These are phyloP conservation scores for Anorthoa munda DNA, from an alignment of 2,888 invertebrate species.

Conservation along the genomic window DNA sequence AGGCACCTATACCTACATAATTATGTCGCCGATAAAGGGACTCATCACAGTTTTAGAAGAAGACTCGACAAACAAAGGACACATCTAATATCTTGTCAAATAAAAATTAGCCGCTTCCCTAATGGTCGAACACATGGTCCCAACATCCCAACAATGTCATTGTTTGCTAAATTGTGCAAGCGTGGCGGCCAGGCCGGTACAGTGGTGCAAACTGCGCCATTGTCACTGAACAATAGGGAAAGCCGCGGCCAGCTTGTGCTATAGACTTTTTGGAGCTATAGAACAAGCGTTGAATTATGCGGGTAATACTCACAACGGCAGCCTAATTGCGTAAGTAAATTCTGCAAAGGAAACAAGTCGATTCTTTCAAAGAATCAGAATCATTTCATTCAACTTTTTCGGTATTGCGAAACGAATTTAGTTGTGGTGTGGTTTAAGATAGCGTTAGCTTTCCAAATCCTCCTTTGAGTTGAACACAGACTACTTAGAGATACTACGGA, in stretches of 20 bases:
- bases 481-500: too few species aligned
- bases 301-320: too few species aligned
- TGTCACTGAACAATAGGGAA: constrained; percentile 88
- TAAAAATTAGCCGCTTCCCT: constrained; percentile 47
- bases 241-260: constrained; percentile 73
- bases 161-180: constrained; percentile 78
- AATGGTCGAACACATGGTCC: constrained; percentile 60
- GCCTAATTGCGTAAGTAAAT: too few species aligned
- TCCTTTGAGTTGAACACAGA: too few species aligned
- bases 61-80: constrained; percentile 1
- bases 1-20: too few species aligned
- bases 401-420: too few species aligned
- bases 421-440: too few species aligned
- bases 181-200: constrained; percentile 66
- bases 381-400: too few species aligned
- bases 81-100: constrained; percentile 17
- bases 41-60: not conserved
- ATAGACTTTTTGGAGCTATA: constrained; percentile 57
- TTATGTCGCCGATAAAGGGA: not conserved
- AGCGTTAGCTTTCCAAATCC: too few species aligned
- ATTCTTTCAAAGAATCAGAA: too few species aligned
- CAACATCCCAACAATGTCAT: constrained; percentile 73
- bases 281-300: constrained; percentile 18
- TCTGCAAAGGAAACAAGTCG: too few species aligned
- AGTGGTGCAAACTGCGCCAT: constrained; percentile 82